phyloP scores from a whole-genome alignment of 2,113 vertebrate species.

The Tachycineta bicolor region DNA sequence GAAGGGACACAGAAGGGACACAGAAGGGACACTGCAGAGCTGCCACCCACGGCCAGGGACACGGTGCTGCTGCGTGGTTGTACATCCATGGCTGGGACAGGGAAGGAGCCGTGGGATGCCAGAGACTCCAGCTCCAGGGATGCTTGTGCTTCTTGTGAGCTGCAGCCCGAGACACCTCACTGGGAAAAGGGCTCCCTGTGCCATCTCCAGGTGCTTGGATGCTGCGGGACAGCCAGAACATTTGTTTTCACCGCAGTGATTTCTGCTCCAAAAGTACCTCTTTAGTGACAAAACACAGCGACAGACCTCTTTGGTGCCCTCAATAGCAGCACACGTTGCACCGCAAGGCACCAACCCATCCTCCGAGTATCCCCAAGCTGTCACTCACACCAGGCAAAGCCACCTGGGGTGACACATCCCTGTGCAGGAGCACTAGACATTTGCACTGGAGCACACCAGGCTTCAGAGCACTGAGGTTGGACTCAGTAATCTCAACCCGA shows the following conservation, averaged over 20 bases:
- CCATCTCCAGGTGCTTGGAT: fast-evolving
- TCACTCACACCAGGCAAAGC: neutral
- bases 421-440: fast-evolving
- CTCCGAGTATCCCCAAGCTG: neutral
- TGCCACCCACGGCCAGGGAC: neutral
- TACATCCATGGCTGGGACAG: fast-evolving
- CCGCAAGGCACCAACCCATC: fast-evolving
- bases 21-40: too few species aligned
- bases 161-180: neutral
- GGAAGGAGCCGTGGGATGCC: fast-evolving
- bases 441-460: neutral
- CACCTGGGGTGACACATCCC: neutral
- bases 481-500: neutral
- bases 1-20: neutral
- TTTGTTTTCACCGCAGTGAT: fast-evolving
- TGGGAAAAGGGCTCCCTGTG: neutral
- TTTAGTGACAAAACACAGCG: neutral
- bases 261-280: neutral
- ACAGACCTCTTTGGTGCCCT: neutral
- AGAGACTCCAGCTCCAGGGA: neutral
- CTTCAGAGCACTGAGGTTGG: neutral
- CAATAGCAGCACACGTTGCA: neutral
- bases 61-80: too few species aligned
- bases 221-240: neutral
- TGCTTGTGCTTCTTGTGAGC: too few species aligned